Percentiles rank a stretch among this genome's conserved stretches.
Evolutionary conservation across 2,888 invertebrate species (phyloP).

Genomic region (Branchipolynoe longqiensis): DNA sequence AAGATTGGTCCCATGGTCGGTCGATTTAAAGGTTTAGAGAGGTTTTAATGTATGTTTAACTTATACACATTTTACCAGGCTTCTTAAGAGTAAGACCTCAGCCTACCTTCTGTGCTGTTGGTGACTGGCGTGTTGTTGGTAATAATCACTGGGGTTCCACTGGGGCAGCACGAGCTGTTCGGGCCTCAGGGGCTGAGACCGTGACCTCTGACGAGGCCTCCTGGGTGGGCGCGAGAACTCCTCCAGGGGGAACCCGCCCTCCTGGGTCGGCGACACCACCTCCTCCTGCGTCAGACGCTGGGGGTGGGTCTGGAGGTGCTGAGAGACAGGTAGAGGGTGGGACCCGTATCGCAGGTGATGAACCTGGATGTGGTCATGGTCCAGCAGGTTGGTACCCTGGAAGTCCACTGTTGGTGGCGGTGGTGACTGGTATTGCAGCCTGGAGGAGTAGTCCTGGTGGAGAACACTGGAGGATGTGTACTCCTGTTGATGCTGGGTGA

Average conservation of each 20-base stretch:
- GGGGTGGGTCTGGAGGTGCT: neutral
- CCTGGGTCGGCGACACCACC: neutral
- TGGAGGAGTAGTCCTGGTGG: no score
- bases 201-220: neutral
- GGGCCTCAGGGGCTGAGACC: conserved; percentile 11
- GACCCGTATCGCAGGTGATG: neutral
- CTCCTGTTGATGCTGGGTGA: conserved; percentile 32
- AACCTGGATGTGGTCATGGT: neutral
- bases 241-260: neutral
- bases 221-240: neutral
- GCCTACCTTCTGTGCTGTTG: conserved; percentile 15
- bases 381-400: no score
- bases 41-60: neutral
- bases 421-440: no score
- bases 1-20: no score
- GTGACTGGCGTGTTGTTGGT: neutral
- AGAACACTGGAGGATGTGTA: no score
- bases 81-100: neutral
- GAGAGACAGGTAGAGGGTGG: conserved; percentile 6
- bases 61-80: neutral
- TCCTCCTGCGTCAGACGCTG: neutral
- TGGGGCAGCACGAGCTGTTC: neutral
- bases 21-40: no score
- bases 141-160: neutral
- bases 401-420: no score